Evolutionary conservation across 2,113 vertebrate genomes (phyloP).

Genomic region (Phalacrocorax aristotelis): DNA sequence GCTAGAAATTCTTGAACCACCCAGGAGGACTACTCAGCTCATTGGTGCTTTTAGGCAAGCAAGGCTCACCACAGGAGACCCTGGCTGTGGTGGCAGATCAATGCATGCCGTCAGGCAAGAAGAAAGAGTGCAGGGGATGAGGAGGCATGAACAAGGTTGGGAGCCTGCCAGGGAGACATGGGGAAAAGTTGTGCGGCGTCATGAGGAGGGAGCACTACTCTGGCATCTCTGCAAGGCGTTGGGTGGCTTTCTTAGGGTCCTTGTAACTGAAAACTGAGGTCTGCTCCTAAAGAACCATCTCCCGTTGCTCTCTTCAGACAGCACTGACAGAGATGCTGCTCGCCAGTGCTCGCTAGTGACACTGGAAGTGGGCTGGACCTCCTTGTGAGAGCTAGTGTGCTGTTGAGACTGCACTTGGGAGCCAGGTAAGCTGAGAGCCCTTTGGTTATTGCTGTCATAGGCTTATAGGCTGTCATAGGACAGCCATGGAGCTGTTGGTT

Average conservation of each 20-base stretch:
- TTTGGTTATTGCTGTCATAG: not conserved
- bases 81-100: not conserved
- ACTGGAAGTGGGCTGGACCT: not conserved
- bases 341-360: not conserved
- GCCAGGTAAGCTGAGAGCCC: not conserved
- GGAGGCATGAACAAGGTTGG: not conserved
- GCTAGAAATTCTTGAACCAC: not conserved
- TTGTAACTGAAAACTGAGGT: not conserved
- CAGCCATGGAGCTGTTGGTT: not conserved
- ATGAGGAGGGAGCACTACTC: not conserved
- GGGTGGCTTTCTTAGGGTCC: not conserved
- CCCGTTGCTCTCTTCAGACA: not conserved
- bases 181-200: not conserved
- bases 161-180: not conserved
- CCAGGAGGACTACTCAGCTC: not conserved
- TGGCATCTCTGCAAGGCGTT: not conserved
- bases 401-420: not conserved
- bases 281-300: not conserved
- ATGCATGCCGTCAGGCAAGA: not conserved
- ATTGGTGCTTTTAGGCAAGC: not conserved
- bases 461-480: not conserved
- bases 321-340: not conserved
- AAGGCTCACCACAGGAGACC: not conserved
- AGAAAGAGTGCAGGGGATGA: not conserved
- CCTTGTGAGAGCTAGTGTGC: not conserved